Base-by-base conservation (phyloP, 2,797 vertebrate genomes). In the Naso thynnoides region DNA sequence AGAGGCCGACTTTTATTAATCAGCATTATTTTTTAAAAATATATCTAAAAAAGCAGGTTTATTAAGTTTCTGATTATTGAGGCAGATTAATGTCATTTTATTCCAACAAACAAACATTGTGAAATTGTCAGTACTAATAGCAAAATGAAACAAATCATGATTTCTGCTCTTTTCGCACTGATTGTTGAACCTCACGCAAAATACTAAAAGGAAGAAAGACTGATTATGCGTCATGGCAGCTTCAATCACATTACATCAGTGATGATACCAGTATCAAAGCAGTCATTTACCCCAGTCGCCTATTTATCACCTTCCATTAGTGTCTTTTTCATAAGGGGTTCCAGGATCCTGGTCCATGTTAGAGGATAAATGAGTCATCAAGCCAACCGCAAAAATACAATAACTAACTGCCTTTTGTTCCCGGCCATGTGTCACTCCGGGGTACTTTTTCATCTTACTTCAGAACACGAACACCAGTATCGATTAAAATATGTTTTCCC, bases 261-360 rank as follows among this genome's bases (percentile, higher is more conserved):
- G 85, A 86, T 82, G 81, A 88, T 81, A 84, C 68, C 70, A 86
- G 76, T 76, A 87, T 88, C 82, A 86, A 73, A 77, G 75, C 82
- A 83, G 72, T 89, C 82, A 89, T 89, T 90, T 88, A 88, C 73
- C 76, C 69, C 83, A 83, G 82, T 72, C 84, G 84, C 78, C 83
- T 85, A 87, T 92, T 90, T 87, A 90, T 92, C 91, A 90, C 88
- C 78, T 87, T 83, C 88, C 86, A 89, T 92, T 90, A 90, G 84
- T 75, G 81, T 86, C 86, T 86, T 78, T 83, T 82, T 86, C 78
- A 88, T 55, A 65, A 19, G 49, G 23, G 52, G 18, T 73, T 82
- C 78, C 89, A 83, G 70, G 76, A 88, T 84, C 73, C 73, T 44
- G 27, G 73, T 84, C 76, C 78, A 67, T 73, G 79, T 89, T 76